Evolutionary conservation across 2,797 vertebrate genomes (phyloP).

Genomic region (Coreius guichenoti): DNA sequence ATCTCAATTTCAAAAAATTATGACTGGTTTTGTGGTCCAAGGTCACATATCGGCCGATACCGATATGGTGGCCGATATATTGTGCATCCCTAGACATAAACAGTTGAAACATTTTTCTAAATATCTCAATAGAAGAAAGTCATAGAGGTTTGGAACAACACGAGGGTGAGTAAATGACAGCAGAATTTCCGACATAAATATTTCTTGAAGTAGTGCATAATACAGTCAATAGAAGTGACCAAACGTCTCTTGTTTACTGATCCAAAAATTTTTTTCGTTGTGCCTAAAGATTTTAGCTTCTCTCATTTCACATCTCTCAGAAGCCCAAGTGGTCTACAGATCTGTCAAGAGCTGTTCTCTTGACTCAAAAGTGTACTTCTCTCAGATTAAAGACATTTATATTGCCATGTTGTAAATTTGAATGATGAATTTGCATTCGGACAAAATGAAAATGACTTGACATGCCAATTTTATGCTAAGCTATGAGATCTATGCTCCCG

Average conservation of each 20-base stretch:
- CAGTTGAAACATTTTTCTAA: not conserved
- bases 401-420: conserved; percentile 18
- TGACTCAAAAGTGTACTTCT: conserved; percentile 38
- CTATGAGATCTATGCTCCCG: not conserved
- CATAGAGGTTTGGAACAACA: not conserved
- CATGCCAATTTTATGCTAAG: conserved; percentile 4
- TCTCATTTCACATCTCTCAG: conserved; percentile 12
- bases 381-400: not conserved
- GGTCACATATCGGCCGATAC: no score
- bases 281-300: conserved; percentile 53
- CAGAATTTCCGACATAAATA: not conserved
- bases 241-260: conserved; percentile 49
- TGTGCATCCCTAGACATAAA: not conserved
- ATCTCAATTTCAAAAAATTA: no score
- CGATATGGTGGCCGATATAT: no score
- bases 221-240: conserved; percentile 29
- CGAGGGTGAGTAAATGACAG: not conserved
- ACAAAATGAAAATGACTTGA: conserved; percentile 38
- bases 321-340: not conserved
- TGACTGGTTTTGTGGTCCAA: no score
- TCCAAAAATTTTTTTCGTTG: conserved; percentile 40
- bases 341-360: conserved; percentile 6
- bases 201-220: not conserved
- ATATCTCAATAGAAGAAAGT: not conserved
- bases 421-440: conserved; percentile 36